Base-by-base conservation (phyloP, 2,113 vertebrate species). In the Nymphicus hollandicus region DNA sequence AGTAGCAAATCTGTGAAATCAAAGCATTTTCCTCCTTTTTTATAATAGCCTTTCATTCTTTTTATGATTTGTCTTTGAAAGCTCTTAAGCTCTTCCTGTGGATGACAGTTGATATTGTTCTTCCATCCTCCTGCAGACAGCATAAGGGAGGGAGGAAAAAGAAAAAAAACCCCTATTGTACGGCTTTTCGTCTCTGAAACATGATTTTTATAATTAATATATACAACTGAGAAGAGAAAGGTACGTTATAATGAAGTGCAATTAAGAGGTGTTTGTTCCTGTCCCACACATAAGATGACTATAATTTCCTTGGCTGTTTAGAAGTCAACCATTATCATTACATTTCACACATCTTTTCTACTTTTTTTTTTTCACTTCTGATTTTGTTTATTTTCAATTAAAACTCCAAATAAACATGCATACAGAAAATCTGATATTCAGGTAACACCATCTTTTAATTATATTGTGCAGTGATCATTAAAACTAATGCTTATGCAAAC, bases 171-270 rank as follows among this genome's bases (percentile, higher is more conserved):
- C 17, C 9, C 97, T 97, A 98, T 98, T 98, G 98, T 98, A 94
- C 95, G 95, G 96, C 96, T 97, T 96, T 97, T 98, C 92, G 50
- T 93, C 97, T 98, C 95, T 95, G 98, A 95, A 97, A 98, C 97
- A 97, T 96, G 97, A 98, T 98, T 98, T 98, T 98, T 98, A 98
- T 98, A 98, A 98, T 98, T 98, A 98, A 98, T 98, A 98, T 98
- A 98, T 98, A 98, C 98, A 98, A 98, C 97, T 52, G 96, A 97
- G 97, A 97, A 95, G 96, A 98, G 97, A 98, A 98, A 98, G 98
- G 98, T 98, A 98, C 97, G 96, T 98, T 98, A 98, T 98, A 98
- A 98, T 98, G 98, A 98, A 98, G 98, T 98, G 98, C 98, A 98
- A 98, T 98, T 98, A 98, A 98, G 98, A 98, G 98, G 98, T 98